Evolutionary conservation across 2,797 vertebrate genomes (phyloP), one percentile per base, ranked within the genome.

Genomic region (Gephyroberyx darwinii): DNA sequence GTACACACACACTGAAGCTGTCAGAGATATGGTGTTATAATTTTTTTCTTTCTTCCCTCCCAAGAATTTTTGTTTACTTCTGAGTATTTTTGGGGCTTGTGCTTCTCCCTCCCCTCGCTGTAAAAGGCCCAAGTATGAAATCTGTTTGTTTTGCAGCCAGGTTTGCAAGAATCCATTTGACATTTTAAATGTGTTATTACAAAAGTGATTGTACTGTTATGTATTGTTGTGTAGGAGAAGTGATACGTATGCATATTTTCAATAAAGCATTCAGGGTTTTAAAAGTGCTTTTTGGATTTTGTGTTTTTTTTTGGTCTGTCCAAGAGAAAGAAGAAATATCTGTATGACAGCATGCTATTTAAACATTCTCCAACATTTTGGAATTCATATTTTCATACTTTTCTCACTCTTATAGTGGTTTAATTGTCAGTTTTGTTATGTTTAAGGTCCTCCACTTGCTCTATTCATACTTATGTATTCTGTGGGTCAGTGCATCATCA

Each of bases 261-360:
- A 95, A 95, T 95, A 95, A 95, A 95, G 92, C 88, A 94, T 94
- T 94, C 93, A 94, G 93, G 92, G 92, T 91, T 93, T 93, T 91
- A 90, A 92, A 45, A 35, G 26, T 26, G 26, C 26, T 26, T 26
- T 26, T 26, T 26, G 26, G 26, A 26, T 26, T 26, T 26, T 26
- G 26, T 26, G 26, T 43, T 13, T 43, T 43, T 43, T 35, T 43
- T 43, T 4, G 4, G 41, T 43, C 41, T 14, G 12, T 43, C 4
- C 41, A 13, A 43, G 14, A 43, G 13, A 43, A 43, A 14, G 41
- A 43, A 14, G 41, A 13, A 43, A 43, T 14, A 43, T 12, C 9
- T 39, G 37, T 10, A 10, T 39, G 37, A 14, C 41, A 43, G 13
- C 12, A 43, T 43, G 41, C 5, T 14, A 14, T 43, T 43, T 43